Conservation (phyloP, 2,797 vertebrate genomes). For the Melanotaenia trifasciata region DNA sequence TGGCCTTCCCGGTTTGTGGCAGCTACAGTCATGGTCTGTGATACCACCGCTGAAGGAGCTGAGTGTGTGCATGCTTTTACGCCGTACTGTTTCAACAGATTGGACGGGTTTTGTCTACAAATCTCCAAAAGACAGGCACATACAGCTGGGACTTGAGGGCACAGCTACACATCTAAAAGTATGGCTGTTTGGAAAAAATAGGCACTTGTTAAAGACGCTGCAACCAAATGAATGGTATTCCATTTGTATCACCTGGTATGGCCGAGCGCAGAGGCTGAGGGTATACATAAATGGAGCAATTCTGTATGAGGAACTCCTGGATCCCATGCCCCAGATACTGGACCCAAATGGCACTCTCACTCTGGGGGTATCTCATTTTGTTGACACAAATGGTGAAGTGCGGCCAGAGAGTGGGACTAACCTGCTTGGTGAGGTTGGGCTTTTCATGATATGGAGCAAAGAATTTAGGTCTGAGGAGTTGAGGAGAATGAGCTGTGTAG, state of each 20-base stretch:
- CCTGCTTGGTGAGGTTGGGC: constrained; percentile 76
- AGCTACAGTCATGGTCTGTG: constrained; percentile 51
- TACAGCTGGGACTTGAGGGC: constrained; percentile 78
- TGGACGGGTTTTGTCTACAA: constrained; percentile 86
- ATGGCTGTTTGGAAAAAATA: constrained; percentile 67
- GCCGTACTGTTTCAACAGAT: fast-evolving
- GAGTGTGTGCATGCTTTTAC: constrained; percentile 75
- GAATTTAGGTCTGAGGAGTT: constrained; percentile 63
- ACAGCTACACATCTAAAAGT: constrained; percentile 28
- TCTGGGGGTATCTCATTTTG: constrained; percentile 77
- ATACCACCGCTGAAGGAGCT: constrained; percentile 77
- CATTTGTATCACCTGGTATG: constrained; percentile 83
- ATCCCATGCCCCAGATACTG: constrained; percentile 27
- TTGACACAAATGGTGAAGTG: constrained; percentile 38
- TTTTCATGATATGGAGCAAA: constrained; percentile 82
- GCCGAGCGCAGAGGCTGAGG: constrained; percentile 32
- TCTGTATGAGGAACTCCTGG: not conserved
- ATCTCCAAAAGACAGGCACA: constrained; percentile 20
- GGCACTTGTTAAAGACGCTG: constrained; percentile 24
- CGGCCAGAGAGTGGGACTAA: constrained; percentile 34
- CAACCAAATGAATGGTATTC: constrained; percentile 62
- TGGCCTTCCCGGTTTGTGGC: constrained; percentile 57
- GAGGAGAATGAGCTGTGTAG: constrained; percentile 60
- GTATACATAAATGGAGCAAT: constrained; percentile 72
- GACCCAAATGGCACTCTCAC: constrained; percentile 77